phyloP scores from a whole-genome alignment of 64 coral and sea anemone species.

The Anthopleura sola region DNA sequence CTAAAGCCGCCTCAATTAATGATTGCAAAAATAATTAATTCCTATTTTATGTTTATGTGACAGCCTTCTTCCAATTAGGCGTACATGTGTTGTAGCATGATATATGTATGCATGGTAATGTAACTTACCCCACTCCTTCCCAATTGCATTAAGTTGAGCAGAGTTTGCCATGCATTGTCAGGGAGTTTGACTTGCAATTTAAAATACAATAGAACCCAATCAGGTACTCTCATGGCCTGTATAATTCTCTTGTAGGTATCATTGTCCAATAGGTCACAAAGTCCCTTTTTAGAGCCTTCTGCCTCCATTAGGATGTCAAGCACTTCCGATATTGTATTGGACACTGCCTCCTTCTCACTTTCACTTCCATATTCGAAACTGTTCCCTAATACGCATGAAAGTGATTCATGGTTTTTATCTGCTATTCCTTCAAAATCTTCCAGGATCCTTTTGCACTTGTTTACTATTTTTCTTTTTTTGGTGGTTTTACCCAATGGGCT shows the following conservation, averaged over 20 bases:
- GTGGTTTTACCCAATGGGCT: neutral
- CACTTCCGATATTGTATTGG: constrained; percentile 1
- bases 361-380: neutral
- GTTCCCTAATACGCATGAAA: neutral
- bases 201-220: constrained; percentile 27
- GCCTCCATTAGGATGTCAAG: constrained; percentile 32
- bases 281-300: neutral
- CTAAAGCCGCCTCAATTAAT: too few relatives aligned
- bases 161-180: constrained; percentile 22
- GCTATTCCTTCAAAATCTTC: neutral
- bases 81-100: neutral
- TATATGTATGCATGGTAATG: neutral
- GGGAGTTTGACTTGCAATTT: constrained; percentile 9
- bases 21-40: too few relatives aligned
- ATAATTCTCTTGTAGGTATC: neutral
- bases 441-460: neutral
- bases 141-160: constrained; percentile 27
- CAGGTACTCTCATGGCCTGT: constrained; percentile 20
- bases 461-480: neutral
- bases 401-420: neutral
- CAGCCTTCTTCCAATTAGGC: too few relatives aligned
- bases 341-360: neutral
- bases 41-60: too few relatives aligned
- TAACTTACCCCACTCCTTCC: constrained; percentile 26
- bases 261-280: neutral